Evolutionary conservation across 1,140 invertebrate species (phyloP).

Genomic region (Acromyrmex echinatior): DNA sequence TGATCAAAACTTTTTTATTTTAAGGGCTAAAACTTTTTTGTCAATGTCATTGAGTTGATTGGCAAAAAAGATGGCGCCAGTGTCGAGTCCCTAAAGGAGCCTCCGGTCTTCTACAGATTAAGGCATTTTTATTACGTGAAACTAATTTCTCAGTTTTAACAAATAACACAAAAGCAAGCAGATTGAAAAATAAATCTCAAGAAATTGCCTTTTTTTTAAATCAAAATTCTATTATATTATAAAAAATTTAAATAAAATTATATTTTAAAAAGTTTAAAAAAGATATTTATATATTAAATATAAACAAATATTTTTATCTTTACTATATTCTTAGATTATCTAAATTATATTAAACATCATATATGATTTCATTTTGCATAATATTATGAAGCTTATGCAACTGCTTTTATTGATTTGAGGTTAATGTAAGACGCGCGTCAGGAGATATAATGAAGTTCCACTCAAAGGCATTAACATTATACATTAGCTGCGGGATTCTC

Average conservation of each 20-base stretch:
- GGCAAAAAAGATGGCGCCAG: no score
- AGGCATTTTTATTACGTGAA: neutral
- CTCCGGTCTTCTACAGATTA: neutral
- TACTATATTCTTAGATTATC: neutral
- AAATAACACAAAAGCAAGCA: neutral
- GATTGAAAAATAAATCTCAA: neutral
- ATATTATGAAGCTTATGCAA: neutral
- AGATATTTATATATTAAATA: no score
- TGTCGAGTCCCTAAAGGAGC: no score
- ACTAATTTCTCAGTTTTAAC: neutral
- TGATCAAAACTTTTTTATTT: no score
- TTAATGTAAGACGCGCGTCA: neutral
- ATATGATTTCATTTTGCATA: neutral
- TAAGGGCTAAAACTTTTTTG: no score
- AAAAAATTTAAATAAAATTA: no score
- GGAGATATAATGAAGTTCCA: neutral
- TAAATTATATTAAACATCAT: neutral
- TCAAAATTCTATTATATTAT: neutral
- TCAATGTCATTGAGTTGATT: no score
- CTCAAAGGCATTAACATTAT: conserved; percentile 33
- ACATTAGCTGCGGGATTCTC: conserved; percentile 5
- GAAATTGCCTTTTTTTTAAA: neutral
- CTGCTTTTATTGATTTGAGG: neutral
- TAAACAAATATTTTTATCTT: neutral
- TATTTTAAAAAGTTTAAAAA: no score